Base-by-base conservation (phyloP, 2,888 invertebrate species). In the Drosophila vallismaia region DNA sequence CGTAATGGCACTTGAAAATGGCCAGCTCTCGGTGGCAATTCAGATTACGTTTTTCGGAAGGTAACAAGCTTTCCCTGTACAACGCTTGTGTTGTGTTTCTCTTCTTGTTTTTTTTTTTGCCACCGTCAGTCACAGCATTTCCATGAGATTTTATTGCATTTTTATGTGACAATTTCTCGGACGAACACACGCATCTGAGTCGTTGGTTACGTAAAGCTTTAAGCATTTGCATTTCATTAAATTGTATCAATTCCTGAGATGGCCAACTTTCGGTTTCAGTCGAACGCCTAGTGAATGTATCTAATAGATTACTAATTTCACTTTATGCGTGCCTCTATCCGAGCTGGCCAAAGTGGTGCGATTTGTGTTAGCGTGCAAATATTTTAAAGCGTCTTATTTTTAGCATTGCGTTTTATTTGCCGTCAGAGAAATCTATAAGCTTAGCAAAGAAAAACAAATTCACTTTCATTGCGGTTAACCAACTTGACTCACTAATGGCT, bases 381-480 rank as follows among this genome's bases (percentile, higher is more conserved):
- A 84, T 84, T 79, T 84, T 70, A 57, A 69, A 77, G 71, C 77
- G 66, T 69, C 72, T 69, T 74, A 28, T 40, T 56, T 42, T 58
- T 70, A 64, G 53, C 38, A 31, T 60, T 49, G 56, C 49, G 36
- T 36, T 36, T 36, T 69, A 45, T 50, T 51, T 71, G 60, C 46
- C 19, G 40, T 73, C 33, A 83, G 82, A 76, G 82, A 83, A 83
- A 83, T 86, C 82, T 71, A 73, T 62, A 46, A 53, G 40, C 53
- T 28, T 24, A 63, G 54, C 24, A 45, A 56, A 60, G 50, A 58
- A 77, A 68, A 75, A 53, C 66, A 66, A 84, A 81, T 79, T 86
- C 85, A 81, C 87, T 83, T 83, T 84, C 85, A 72, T 84, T 84
- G 86, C 83, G 83, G 83, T 73, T 86, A 86, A 84, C 87, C 81